Percentiles rank a stretch among this genome's conserved stretches.
These are phyloP conservation scores for Xiphydria camelus DNA, from an alignment of 2,888 invertebrate genomes.

Conservation along the genomic window DNA sequence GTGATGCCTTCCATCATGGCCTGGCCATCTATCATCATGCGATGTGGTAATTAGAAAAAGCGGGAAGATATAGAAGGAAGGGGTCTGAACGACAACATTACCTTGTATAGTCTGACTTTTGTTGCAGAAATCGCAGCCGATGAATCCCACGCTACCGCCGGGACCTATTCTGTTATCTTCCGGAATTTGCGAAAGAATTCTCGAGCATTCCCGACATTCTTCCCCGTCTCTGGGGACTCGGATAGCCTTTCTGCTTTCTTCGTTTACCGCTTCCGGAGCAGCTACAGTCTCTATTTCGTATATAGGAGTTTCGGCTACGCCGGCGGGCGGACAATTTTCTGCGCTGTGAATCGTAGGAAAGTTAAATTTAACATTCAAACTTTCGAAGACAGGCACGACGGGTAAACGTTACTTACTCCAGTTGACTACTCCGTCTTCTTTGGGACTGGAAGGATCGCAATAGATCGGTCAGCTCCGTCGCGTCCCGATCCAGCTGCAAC, in stretches of 20 bases:
- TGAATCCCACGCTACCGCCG: conserved; percentile 28
- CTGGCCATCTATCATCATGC: not conserved
- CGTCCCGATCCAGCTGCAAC: conserved; percentile 58
- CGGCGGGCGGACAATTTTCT: conserved; percentile 24
- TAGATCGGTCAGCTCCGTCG: conserved; percentile 60
- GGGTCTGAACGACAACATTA: no score
- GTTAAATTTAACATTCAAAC: no score
- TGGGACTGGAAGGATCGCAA: conserved; percentile 60
- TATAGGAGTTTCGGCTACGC: conserved; percentile 19
- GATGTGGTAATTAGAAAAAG: not conserved
- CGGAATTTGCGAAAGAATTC: conserved; percentile 16
- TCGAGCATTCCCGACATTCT: conserved; percentile 33
- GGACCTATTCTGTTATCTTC: conserved; percentile 33
- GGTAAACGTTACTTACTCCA: conserved; percentile 28
- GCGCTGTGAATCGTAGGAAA: no score
- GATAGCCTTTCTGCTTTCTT: conserved; percentile 20
- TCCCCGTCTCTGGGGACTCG: conserved; percentile 24
- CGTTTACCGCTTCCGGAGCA: conserved; percentile 20
- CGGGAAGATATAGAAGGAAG: no score
- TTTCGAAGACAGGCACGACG: no score
- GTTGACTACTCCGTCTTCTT: conserved; percentile 23
- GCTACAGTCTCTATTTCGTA: conserved; percentile 28
- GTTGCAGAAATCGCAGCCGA: conserved; percentile 27
- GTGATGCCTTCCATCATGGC: conserved; percentile 15
- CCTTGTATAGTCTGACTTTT: not conserved